phyloP scores from a whole-genome alignment of 2,113 vertebrate genomes.

The Myotis lucifugus region DNA sequence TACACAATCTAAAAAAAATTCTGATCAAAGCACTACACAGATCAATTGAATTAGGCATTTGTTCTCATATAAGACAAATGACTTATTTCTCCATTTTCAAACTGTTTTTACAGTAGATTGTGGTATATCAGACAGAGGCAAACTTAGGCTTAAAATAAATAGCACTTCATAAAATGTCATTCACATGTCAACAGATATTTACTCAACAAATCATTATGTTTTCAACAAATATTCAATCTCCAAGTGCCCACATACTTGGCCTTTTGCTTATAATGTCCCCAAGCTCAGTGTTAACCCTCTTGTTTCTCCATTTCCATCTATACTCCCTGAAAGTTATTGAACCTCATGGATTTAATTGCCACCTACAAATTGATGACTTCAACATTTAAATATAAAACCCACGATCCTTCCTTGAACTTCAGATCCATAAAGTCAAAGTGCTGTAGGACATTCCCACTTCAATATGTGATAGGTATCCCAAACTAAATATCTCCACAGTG shows the following conservation, averaged over 20 bases:
- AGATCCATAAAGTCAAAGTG: not conserved
- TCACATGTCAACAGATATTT: not conserved
- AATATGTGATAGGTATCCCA: not conserved
- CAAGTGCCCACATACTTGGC: not conserved
- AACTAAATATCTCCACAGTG: not conserved
- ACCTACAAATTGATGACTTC: not conserved
- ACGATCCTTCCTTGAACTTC: not conserved
- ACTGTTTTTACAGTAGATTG: not conserved
- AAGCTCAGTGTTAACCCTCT: not conserved
- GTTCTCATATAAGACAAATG: conserved; percentile 35
- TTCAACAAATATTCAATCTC: conserved; percentile 10
- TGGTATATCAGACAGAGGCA: not conserved
- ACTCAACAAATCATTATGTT: not conserved
- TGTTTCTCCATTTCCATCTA: not conserved
- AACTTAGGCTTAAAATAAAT: conserved; percentile 37
- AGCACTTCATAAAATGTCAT: conserved; percentile 24
- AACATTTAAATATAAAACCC: not conserved
- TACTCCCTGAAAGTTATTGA: not conserved
- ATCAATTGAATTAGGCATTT: conserved; percentile 16
- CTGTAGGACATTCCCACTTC: not conserved
- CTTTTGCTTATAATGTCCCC: not conserved
- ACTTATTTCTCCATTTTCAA: conserved; percentile 32
- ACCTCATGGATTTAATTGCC: not conserved
- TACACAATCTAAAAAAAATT: conserved; percentile 47
- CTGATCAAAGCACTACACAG: not conserved